phyloP scores from a whole-genome alignment of 2,888 invertebrate species.

The Pediacus dermestoides region DNA sequence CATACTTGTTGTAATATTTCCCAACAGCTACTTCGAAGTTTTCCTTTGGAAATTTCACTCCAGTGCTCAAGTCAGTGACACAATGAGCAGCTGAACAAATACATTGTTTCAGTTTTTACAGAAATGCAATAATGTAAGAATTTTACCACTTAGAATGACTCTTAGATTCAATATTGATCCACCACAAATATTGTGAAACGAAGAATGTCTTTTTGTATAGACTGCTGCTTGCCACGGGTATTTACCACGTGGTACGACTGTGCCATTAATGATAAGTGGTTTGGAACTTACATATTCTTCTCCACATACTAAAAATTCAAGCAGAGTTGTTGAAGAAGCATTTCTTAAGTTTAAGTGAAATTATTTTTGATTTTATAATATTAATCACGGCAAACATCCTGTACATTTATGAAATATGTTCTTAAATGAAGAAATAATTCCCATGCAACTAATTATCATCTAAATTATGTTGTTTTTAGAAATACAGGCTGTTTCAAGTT shows the following conservation, averaged over 20 bases:
- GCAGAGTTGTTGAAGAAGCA: too few relatives aligned
- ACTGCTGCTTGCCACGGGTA: slow-evolving; percentile 44
- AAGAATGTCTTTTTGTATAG: slow-evolving; percentile 24
- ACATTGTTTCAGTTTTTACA: too few relatives aligned
- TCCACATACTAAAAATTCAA: slow-evolving; percentile 40
- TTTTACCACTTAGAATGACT: slow-evolving; percentile 40
- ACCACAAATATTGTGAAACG: slow-evolving; percentile 40
- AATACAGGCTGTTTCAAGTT: too few relatives aligned
- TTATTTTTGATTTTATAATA: too few relatives aligned
- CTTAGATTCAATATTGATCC: slow-evolving; percentile 37
- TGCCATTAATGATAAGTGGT: slow-evolving; percentile 35
- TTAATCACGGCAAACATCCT: too few relatives aligned
- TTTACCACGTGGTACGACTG: slow-evolving; percentile 32
- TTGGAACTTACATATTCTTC: slow-evolving; percentile 32
- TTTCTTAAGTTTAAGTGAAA: too few relatives aligned
- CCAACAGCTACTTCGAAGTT: slow-evolving; percentile 36
- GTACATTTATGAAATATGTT: too few relatives aligned
- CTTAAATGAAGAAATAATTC: too few relatives aligned
- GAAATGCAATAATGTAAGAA: too few relatives aligned
- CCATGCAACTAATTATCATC: too few relatives aligned
- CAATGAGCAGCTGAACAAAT: slow-evolving; percentile 41
- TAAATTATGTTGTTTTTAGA: too few relatives aligned
- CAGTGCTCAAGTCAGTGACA: slow-evolving; percentile 1
- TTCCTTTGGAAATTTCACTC: slow-evolving; percentile 3
- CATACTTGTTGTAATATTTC: slow-evolving; percentile 38